Evolutionary conservation across 2,888 invertebrate genomes (phyloP).

Genomic region (Hipparchia sbordonii): DNA sequence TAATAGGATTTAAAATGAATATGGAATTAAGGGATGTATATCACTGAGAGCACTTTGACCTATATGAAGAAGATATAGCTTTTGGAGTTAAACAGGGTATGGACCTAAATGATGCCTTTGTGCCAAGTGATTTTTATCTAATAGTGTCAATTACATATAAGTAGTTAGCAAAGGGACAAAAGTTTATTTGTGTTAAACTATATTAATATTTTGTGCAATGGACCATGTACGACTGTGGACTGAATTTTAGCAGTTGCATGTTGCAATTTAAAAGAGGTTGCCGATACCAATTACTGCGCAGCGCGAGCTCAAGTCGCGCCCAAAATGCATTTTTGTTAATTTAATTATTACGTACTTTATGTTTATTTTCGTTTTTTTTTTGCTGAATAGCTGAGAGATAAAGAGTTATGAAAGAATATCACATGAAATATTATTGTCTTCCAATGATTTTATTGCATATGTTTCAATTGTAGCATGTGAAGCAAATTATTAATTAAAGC

Average conservation of each 20-base stretch:
- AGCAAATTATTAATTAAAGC: conserved; percentile 54
- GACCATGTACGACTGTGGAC: conserved; percentile 57
- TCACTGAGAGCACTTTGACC: conserved; percentile 77
- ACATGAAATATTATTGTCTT: conserved; percentile 62
- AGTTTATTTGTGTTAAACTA: conserved; percentile 74
- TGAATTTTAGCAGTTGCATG: conserved; percentile 54
- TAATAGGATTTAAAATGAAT: conserved; percentile 44
- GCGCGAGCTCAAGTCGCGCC: conserved; percentile 49
- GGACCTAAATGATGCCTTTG: conserved; percentile 80
- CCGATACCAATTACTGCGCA: conserved; percentile 52
- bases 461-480: conserved; percentile 76
- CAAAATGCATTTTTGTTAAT: conserved; percentile 77
- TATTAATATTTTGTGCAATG: conserved; percentile 77
- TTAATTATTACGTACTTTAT: conserved; percentile 67
- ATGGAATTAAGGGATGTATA: conserved; percentile 42
- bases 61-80: conserved; percentile 60
- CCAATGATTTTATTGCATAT: conserved; percentile 75
- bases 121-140: conserved; percentile 81
- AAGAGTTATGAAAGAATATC: conserved; percentile 44
- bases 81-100: conserved; percentile 78
- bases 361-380: conserved; percentile 62
- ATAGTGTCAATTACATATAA: conserved; percentile 79
- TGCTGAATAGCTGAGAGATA: conserved; percentile 55
- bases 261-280: conserved; percentile 52
- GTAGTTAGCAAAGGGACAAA: conserved; percentile 72